Base-by-base conservation (phyloP, 2,113 vertebrate genomes). In the Romanogobio albipinnatus region DNA sequence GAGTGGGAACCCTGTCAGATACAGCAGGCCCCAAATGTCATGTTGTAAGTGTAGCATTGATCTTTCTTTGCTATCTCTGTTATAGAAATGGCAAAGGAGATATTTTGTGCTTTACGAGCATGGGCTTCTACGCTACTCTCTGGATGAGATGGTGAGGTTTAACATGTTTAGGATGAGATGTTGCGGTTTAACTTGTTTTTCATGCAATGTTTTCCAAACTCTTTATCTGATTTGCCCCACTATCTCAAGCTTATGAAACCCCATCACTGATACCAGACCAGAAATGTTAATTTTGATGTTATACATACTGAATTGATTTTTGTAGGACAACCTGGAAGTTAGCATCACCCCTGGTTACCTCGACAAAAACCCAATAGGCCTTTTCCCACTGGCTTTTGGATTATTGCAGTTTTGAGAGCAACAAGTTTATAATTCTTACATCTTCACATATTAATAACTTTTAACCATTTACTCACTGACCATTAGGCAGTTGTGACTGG, bases 21-120 rank as follows among this genome's bases (percentile, higher is more conserved):
- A 43, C 36, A 64, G 94, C 36, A 64, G 94, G 93, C 2, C 26
- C 2, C 0, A 66, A 10, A 24, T 47, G 29, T 19, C 13, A 19
- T 59, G 51, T 83, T 83, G 24, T 47, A 33, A 39, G 26, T 15
- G 2, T 39, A 77, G 17, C 51, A 2, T 39, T 77, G 29, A n/a
- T 77, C 53, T n/a, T 26, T 76, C 66, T 76, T 76, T 24, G 11
- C 5, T 3, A 33, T 83, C n/a, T 76, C 17, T 22, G 5, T 51
- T 39, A 36, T 90, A 96, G 96, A 96, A 96, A 95, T 96, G 96
- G 96, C 96, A 96, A 88, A 93, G 96, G 36, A 94, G 96, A 17
- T 96, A 96, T 91, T 96, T 96, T 90, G 94, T 96, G 86, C 95
- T 97, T 33, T 96, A 96, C 59, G 95, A 96, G 81, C 95, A 97